phyloP scores from a whole-genome alignment of 2,113 vertebrate species.

The Gobius niger region DNA sequence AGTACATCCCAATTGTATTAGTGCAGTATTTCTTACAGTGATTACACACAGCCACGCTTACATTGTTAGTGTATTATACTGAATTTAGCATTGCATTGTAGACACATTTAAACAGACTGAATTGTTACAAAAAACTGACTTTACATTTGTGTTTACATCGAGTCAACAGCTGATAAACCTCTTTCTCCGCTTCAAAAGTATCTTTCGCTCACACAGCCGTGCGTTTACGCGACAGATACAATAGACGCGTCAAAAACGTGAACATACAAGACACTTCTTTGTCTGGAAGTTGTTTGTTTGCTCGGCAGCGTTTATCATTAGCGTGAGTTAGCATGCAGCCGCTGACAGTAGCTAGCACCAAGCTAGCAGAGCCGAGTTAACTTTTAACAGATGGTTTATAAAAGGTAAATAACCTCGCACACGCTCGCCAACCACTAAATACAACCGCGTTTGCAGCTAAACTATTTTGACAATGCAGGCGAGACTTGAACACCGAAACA shows the following conservation, averaged over 20 bases:
- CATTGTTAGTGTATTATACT: not conserved
- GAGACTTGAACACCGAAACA: not conserved
- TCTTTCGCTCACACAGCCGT: not conserved
- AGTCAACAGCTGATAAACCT: not conserved
- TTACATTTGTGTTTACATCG: not conserved
- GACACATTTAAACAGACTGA: no score
- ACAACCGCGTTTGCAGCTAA: not conserved
- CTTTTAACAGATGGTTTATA: conserved; percentile 13
- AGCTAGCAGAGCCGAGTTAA: conserved; percentile 21
- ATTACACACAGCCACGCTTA: not conserved
- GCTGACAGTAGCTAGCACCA: conserved; percentile 7
- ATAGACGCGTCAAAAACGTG: no score
- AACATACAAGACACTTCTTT: no score
- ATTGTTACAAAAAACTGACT: not conserved
- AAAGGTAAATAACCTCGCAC: not conserved
- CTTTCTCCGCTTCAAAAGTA: not conserved
- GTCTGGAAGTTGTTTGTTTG: conserved; percentile 9
- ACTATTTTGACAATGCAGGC: no score
- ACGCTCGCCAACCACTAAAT: not conserved
- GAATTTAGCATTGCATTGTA: no score
- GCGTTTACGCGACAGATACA: no score
- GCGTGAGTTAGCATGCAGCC: conserved; percentile 9
- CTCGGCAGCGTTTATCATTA: conserved; percentile 10
- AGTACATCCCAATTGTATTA: no score
- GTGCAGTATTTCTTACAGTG: not conserved